Base-by-base conservation (phyloP, 2,113 vertebrate species). In the Australoheros scitulus region DNA sequence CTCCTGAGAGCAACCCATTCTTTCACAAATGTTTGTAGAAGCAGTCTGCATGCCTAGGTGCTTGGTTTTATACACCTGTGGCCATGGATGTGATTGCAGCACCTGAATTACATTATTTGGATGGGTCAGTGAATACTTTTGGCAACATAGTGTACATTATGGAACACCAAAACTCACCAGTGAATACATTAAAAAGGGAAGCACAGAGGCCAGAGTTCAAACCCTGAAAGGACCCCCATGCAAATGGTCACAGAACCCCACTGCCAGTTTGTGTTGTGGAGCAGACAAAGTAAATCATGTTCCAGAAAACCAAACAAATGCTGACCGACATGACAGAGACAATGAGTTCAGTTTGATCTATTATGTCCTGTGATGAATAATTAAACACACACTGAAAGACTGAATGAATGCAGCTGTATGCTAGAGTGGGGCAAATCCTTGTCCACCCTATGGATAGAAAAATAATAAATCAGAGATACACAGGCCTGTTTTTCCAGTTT, bases 241-340 rank as follows among this genome's bases (percentile, higher is more conserved):
- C 0, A 47, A 36, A 72, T 34, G 26, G 68, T 9, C 47, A 55
- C 26, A 55, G 68, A 6, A 2, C 68, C 68, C 32, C 7, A 11
- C 47, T 72, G 47, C 26, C 47, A 34, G 68, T 72, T 34, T 34
- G 47, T 0, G 47, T 72, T 20, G 65, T 0, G 47, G 11, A 72
- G 47, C 68, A 72, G 47, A 72, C 26, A 72, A 72, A 72, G 68
- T n/a, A 50, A 72, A 34, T 55, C 68, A 55, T 61, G 76, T 79
- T 83, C 52, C 58, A 65, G 65, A 76, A 61, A 84, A 41, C n/a
- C 59, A 61, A 34, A 72, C 11, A 72, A 72, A 34, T n/a, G 47
- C 68, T 72, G 43, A 70, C 57, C 15, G 9, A 77, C 47, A 68
- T 14, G 57, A 75, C 58, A 60, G 32, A 63, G 47, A 81, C 64